Evolutionary conservation across 2,113 vertebrate genomes (phyloP).

Genomic region (Alosa alosa): DNA sequence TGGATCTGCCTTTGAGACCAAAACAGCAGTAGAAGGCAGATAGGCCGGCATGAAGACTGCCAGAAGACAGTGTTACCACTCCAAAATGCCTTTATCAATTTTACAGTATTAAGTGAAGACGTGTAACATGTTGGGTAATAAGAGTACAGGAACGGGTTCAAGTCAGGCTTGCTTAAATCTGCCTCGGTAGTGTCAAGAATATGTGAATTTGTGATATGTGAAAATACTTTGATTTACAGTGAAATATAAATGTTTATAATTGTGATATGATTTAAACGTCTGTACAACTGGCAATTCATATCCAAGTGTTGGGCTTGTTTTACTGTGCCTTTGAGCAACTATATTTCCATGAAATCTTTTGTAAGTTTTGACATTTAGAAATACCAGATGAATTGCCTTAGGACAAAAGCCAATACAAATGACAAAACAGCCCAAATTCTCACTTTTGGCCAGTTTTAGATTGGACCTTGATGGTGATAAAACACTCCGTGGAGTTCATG

Average conservation of each 20-base stretch:
- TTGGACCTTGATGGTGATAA: slow-evolving; percentile 2
- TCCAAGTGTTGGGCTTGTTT: not conserved
- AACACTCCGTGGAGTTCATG: not conserved
- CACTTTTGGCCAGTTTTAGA: not conserved
- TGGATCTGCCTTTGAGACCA: slow-evolving; percentile 71
- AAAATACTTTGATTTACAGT: slow-evolving; percentile 50
- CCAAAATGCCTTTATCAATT: not conserved
- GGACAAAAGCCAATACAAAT: slow-evolving; percentile 14
- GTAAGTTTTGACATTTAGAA: not conserved
- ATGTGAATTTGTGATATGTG: slow-evolving; percentile 9
- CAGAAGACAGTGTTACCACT: slow-evolving; percentile 50
- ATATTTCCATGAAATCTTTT: not conserved
- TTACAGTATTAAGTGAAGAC: slow-evolving; percentile 5
- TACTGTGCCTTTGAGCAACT: slow-evolving; percentile 11
- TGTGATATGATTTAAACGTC: not conserved
- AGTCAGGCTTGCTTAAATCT: not conserved
- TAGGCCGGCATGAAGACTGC: slow-evolving; percentile 42
- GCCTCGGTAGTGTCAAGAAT: not conserved
- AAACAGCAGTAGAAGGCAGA: slow-evolving; percentile 72
- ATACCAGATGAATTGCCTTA: slow-evolving; percentile 8
- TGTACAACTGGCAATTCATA: slow-evolving; percentile 13
- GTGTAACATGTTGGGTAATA: not conserved
- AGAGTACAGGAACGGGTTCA: not conserved
- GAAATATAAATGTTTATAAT: slow-evolving; percentile 2
- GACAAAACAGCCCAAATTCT: not conserved